Evolutionary conservation across 2,113 vertebrate genomes (phyloP), one percentile per base, ranked within the genome.

Genomic region (Cygnus atratus): DNA sequence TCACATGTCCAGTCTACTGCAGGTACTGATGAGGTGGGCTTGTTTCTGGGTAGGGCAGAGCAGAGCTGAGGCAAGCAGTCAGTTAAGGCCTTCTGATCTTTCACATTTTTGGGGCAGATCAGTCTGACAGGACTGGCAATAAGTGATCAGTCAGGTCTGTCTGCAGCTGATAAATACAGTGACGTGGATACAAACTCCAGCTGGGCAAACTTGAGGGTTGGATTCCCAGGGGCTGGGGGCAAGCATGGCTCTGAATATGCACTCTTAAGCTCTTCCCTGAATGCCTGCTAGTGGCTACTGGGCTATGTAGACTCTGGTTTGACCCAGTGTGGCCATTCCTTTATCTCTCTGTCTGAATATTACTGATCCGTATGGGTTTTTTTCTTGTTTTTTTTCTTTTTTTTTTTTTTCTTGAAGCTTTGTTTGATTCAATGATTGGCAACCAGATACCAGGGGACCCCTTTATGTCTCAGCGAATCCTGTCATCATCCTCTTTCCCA

Each of bases 391-490:
- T 97, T 82, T 94, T 86, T 98, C 99, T 96, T 99, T 99, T 95
- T 12, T 62, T 16, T 55, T 61, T 79, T 88, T 58, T 39, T 28
- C 65, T 97, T 83, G 95, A 98, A 89, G 99, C 98, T 86, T 98
- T 99, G 96, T 99, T 99, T 95, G 98, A 98, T 72, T 95, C 98
- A 26, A 98, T 99, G 97, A 97, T 97, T 86, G 97, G 90, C 88
- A 98, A 97, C 97, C 99, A 98, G 87, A 97, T 98, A 8, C 97
- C 98, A 11, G 98, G 98, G 81, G 98, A 98, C 89, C 95, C 98
- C 6, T 99, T 98, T 93, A 98, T 99, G 91, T 99, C 98, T 21
- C 99, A 99, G 95, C 98, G 97, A 62, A 98, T 98, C 89, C 98
- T 99, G 66, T 98, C 99, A 0, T 98, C 99, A 1, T 98, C 99